These are phyloP conservation scores for Chouioia cunea DNA, from an alignment of 2,888 invertebrate genomes.

Conservation along the genomic window DNA sequence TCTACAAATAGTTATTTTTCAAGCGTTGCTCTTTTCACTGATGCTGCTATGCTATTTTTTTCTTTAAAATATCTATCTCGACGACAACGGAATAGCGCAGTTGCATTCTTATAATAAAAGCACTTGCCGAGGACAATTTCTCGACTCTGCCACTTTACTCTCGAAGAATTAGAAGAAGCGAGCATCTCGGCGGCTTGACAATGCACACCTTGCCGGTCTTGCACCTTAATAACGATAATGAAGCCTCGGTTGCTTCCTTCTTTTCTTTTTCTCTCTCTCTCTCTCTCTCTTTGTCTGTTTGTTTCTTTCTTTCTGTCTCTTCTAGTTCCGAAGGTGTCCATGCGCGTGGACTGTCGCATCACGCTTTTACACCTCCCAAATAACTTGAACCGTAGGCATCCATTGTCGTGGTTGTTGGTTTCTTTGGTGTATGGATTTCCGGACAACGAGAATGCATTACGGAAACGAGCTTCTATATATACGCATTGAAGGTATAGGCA, in stretches of 20 bases:
- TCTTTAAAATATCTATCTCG: no score
- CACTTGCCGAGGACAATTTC: no score
- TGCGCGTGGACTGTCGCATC: constrained; percentile 56
- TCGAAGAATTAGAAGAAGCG: no score
- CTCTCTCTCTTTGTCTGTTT: no score
- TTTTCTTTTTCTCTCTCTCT: no score
- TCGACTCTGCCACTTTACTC: constrained; percentile 49
- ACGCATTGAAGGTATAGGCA: no score
- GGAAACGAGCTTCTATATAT: not conserved
- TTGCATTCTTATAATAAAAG: no score
- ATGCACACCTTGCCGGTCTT: constrained; percentile 52
- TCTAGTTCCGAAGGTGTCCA: constrained; percentile 60
- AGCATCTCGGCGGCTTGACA: constrained; percentile 26
- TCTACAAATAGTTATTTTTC: no score
- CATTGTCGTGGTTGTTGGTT: constrained; percentile 27
- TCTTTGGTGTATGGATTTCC: constrained; percentile 44
- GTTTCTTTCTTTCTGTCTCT: no score
- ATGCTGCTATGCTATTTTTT: no score
- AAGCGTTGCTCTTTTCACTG: no score
- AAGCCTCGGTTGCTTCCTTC: constrained; percentile 48
- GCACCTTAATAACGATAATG: constrained; percentile 61
- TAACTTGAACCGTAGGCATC: not conserved
- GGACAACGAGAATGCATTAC: constrained; percentile 27
- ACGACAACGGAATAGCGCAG: no score
- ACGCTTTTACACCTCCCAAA: constrained; percentile 60